Conservation (phyloP, 2,797 vertebrate genomes). For the Pangasius larnaudii region DNA sequence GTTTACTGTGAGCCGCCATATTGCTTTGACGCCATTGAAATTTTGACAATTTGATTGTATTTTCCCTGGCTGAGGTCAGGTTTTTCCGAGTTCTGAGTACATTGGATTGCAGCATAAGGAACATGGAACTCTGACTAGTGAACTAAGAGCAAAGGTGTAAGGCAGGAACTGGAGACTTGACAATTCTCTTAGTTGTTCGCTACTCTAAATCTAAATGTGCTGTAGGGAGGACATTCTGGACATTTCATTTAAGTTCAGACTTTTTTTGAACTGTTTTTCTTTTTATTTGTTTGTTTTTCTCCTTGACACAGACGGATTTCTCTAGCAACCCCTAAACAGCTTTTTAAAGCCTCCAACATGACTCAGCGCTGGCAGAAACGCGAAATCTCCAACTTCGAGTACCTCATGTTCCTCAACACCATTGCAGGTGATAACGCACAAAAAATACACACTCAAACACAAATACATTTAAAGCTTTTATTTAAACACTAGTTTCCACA, state of each 20-base stretch:
- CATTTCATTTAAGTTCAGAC: background rate
- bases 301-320: conserved; percentile 86
- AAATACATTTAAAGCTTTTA: too few species aligned
- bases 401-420: conserved; percentile 61
- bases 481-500: background rate
- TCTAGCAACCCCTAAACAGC: conserved; percentile 91
- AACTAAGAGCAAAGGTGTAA: background rate
- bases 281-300: background rate
- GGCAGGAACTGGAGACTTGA: background rate
- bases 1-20: background rate
- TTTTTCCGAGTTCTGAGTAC: background rate
- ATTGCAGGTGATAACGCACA: conserved; percentile 45
- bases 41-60: background rate
- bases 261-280: background rate
- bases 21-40: too few species aligned
- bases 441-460: background rate
- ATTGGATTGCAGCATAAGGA: background rate
- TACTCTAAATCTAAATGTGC: background rate
- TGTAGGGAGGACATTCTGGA: background rate
- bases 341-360: conserved; percentile 97
- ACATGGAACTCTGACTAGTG: background rate
- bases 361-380: conserved; percentile 97
- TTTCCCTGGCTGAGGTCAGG: background rate
- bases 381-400: conserved; percentile 95
- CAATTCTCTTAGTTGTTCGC: background rate